Percentiles rank a stretch among this genome's conserved stretches.
Conservation (phyloP, 1,140 invertebrate species). For the Choristoneura fumiferana region DNA sequence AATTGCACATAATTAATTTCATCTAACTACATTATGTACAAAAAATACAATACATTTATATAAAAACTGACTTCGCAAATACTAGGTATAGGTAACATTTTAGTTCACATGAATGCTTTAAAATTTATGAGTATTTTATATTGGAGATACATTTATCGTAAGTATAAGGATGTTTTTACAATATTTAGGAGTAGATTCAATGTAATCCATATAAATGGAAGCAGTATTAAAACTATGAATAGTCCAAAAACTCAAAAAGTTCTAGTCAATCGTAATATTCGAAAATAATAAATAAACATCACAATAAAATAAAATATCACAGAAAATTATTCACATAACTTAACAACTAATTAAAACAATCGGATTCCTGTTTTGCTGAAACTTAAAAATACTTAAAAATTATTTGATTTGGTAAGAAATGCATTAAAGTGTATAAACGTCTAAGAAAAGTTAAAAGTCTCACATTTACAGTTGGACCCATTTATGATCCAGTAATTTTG, state of each 20-base stretch:
- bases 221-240: too few species aligned
- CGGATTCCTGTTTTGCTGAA: neutral
- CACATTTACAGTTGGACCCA: slow-evolving; percentile 13
- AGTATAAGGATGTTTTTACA: slow-evolving; percentile 14
- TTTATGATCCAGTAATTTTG: neutral
- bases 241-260: neutral
- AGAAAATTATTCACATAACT: slow-evolving; percentile 17
- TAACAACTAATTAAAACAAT: neutral
- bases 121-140: slow-evolving; percentile 26
- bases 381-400: neutral
- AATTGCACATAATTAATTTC: slow-evolving; percentile 70
- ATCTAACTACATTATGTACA: slow-evolving; percentile 71
- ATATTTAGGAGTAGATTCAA: neutral
- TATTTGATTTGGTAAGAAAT: slow-evolving; percentile 13
- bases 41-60: slow-evolving; percentile 62
- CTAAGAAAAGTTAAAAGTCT: too few species aligned
- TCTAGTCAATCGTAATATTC: neutral
- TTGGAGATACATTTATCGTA: slow-evolving; percentile 10
- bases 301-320: slow-evolving; percentile 17
- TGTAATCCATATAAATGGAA: too few species aligned
- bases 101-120: slow-evolving; percentile 30
- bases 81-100: slow-evolving; percentile 46
- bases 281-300: slow-evolving; percentile 12
- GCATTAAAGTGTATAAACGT: neutral
- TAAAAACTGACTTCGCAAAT: slow-evolving; percentile 47